Conservation (phyloP, 2,797 vertebrate species). For the Erethizon dorsatum region DNA sequence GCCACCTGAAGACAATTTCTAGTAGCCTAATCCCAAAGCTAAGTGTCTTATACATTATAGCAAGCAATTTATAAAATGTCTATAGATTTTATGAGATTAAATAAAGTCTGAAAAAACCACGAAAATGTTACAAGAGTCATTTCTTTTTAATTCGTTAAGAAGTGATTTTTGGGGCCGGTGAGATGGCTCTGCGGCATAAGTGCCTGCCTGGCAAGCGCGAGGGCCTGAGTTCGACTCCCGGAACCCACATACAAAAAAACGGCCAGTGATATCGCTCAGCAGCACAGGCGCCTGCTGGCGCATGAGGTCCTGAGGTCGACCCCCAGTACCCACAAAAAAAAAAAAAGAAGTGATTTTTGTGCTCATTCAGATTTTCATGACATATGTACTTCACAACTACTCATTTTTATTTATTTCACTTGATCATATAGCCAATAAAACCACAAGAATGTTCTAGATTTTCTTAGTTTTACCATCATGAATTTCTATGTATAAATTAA, state of each 20-base stretch:
- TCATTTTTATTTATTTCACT: background rate
- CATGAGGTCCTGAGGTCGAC: too few relatives aligned
- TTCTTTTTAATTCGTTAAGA: background rate
- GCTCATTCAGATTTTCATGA: background rate
- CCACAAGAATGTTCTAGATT: background rate
- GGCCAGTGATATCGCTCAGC: too few relatives aligned
- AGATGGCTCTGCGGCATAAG: too few relatives aligned
- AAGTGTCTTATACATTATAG: background rate
- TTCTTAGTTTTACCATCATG: background rate
- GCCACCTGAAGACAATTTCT: background rate
- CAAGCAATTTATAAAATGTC: background rate
- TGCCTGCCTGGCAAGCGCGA: too few relatives aligned
- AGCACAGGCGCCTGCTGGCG: too few relatives aligned
- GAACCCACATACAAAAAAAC: too few relatives aligned
- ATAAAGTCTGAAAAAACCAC: background rate
- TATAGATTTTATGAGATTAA: background rate
- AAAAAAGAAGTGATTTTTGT: too few relatives aligned
- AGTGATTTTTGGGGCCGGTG: background rate
- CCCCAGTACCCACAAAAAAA: too few relatives aligned
- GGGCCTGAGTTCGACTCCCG: too few relatives aligned
- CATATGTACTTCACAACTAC: background rate
- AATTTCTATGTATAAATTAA: conserved; percentile 27
- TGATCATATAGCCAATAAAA: background rate
- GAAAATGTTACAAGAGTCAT: background rate
- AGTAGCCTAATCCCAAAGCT: background rate